Conservation (phyloP, 2,888 invertebrate species). For the Drosophila koepferae region DNA sequence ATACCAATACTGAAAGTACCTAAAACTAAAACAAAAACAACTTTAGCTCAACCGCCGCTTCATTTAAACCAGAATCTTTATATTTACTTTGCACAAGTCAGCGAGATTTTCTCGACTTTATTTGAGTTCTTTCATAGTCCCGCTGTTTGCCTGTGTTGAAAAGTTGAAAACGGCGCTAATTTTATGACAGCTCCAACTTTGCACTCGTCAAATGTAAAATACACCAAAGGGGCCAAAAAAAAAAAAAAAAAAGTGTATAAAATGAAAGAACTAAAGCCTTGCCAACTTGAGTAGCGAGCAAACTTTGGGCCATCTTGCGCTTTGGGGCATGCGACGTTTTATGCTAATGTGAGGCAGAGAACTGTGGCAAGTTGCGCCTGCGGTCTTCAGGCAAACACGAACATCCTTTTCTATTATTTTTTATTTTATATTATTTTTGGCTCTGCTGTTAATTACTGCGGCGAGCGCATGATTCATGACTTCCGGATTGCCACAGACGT, state of each 20-base stretch:
- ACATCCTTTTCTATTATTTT: slow-evolving; percentile 29
- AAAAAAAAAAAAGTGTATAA: slow-evolving; percentile 1
- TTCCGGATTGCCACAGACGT: slow-evolving; percentile 63
- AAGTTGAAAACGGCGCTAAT: slow-evolving; percentile 70
- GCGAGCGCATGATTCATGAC: slow-evolving; percentile 76
- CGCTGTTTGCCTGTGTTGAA: slow-evolving; percentile 33
- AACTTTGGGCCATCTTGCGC: slow-evolving; percentile 18
- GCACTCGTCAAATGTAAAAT: slow-evolving; percentile 64
- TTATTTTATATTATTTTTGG: slow-evolving; percentile 16
- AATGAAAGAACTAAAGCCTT: slow-evolving; percentile 1
- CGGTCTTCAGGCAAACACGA: slow-evolving; percentile 47
- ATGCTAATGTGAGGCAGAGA: slow-evolving; percentile 57
- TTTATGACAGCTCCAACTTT: slow-evolving; percentile 67
- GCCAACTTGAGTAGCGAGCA: slow-evolving; percentile 11
- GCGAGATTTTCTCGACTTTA: slow-evolving; percentile 22
- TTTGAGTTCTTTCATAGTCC: slow-evolving; percentile 1
- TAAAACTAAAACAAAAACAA: neutral
- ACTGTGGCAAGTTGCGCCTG: slow-evolving; percentile 46
- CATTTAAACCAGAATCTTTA: neutral
- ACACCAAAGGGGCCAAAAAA: slow-evolving; percentile 44
- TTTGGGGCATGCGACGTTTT: slow-evolving; percentile 45
- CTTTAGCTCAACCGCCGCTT: neutral
- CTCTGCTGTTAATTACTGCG: slow-evolving; percentile 70
- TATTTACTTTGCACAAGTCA: slow-evolving; percentile 34
- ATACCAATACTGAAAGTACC: neutral